Evolutionary conservation across 2,888 invertebrate genomes (phyloP).

Genomic region (Meteorus colon): DNA sequence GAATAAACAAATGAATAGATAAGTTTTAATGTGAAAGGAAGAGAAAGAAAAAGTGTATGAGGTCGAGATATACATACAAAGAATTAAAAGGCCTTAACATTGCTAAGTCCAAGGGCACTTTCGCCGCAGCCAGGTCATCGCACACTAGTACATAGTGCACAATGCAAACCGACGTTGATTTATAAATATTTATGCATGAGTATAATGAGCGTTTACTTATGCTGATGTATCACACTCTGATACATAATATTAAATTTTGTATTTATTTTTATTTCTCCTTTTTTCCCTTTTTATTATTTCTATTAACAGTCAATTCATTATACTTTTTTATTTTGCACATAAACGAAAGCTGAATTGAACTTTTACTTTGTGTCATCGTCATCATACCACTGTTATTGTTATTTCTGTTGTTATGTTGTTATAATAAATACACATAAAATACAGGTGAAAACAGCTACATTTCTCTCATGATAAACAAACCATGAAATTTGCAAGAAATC

Average conservation of each 20-base stretch:
- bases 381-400: not conserved
- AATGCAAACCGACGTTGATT: not conserved
- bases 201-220: not conserved
- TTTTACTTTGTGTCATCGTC: constrained; percentile 28
- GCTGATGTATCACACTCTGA: too few relatives aligned
- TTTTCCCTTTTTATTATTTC: not conserved
- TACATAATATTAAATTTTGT: constrained; percentile 9
- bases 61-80: not conserved
- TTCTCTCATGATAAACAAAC: constrained; percentile 32
- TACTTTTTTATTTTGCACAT: constrained; percentile 12
- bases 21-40: not conserved
- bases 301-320: not conserved
- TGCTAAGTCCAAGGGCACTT: constrained; percentile 44
- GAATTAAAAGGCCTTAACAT: constrained; percentile 38
- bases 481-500: constrained; percentile 37
- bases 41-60: constrained; percentile 18
- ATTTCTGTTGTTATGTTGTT: not conserved
- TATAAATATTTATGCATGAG: constrained; percentile 1
- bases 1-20: not conserved
- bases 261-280: not conserved
- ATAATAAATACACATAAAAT: not conserved
- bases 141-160: not conserved
- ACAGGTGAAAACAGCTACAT: constrained; percentile 33
- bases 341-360: constrained; percentile 39
- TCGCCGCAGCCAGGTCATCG: constrained; percentile 27